Conservation (phyloP, 1,140 invertebrate genomes). For the Hesperophylax magnus region DNA sequence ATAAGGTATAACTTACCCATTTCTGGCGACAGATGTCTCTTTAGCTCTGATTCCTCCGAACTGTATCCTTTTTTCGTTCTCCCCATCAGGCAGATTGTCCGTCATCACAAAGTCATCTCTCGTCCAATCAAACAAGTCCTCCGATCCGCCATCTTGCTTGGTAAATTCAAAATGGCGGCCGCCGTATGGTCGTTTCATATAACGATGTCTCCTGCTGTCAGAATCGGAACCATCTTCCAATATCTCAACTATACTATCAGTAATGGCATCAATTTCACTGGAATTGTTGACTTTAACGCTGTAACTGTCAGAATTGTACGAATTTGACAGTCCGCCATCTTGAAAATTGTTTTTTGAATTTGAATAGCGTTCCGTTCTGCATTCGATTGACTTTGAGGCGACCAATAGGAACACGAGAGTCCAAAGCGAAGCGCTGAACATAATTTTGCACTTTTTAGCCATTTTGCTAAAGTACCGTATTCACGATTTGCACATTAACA, state of each 20-base stretch:
- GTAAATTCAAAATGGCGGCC: conserved; percentile 6
- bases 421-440: too few relatives aligned
- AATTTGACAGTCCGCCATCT: background rate
- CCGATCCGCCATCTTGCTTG: conserved; percentile 17
- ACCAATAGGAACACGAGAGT: background rate
- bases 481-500: too few relatives aligned
- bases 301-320: background rate
- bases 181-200: background rate
- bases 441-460: background rate
- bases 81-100: conserved; percentile 74
- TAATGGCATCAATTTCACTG: background rate
- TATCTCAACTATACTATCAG: background rate
- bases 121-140: conserved; percentile 31
- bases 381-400: background rate
- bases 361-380: background rate
- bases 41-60: conserved; percentile 75
- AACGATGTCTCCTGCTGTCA: background rate
- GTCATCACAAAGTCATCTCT: conserved; percentile 72
- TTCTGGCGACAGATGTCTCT: conserved; percentile 72
- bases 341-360: background rate
- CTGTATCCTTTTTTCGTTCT: conserved; percentile 74
- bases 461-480: background rate
- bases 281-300: background rate
- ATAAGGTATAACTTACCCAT: conserved; percentile 64
- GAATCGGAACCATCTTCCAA: background rate